phyloP scores from a whole-genome alignment of 2,113 vertebrate genomes.

The Xiphias gladius region DNA sequence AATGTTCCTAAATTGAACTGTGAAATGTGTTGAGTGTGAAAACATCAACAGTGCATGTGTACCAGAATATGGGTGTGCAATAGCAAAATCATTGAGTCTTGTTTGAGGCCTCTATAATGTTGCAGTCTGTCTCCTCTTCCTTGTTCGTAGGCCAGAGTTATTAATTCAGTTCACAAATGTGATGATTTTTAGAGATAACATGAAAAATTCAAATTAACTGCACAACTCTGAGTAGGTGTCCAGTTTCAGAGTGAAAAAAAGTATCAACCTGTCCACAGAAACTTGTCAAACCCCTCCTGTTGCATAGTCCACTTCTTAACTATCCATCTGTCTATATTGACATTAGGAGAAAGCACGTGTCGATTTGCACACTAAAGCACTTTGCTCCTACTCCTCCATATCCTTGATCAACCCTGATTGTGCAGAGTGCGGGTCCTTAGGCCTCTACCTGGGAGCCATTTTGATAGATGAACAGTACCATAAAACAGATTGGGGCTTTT shows the following conservation, averaged over 20 bases:
- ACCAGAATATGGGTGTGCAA: background rate
- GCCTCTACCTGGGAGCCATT: background rate
- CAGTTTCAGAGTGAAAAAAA: background rate
- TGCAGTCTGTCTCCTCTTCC: background rate
- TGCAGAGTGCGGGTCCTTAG: background rate
- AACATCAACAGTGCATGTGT: background rate
- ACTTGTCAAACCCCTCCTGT: background rate
- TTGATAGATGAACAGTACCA: background rate
- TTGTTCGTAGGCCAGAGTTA: background rate
- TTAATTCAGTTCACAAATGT: background rate
- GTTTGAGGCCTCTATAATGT: background rate
- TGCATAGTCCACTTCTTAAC: background rate
- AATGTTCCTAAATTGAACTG: slow-evolving; percentile 7
- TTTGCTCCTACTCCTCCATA: background rate
- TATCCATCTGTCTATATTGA: background rate
- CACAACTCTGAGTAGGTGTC: background rate
- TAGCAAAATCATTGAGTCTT: background rate
- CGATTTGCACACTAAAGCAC: background rate
- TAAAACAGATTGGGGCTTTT: background rate
- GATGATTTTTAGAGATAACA: background rate
- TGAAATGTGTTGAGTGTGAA: background rate
- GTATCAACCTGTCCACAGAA: background rate
- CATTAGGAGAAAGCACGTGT: background rate
- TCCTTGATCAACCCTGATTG: background rate
- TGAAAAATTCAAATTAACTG: background rate